Evolutionary conservation across 2,113 vertebrate genomes (phyloP).

Genomic region (Odocoileus hemionus): DNA sequence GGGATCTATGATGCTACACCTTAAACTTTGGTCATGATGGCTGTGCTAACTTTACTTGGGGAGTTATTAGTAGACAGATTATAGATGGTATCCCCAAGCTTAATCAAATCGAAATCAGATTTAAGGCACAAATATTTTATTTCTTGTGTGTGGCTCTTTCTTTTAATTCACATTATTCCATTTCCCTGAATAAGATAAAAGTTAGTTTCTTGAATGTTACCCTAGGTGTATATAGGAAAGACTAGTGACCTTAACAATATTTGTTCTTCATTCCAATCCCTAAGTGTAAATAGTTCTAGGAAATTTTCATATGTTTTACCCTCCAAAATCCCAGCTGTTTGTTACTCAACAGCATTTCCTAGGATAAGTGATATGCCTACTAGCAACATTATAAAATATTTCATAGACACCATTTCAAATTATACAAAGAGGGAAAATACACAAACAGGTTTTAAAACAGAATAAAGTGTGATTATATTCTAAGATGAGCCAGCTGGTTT

Average conservation of each 20-base stretch:
- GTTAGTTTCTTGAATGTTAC: neutral
- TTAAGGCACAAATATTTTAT: neutral
- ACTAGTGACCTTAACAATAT: neutral
- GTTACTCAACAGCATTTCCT: neutral
- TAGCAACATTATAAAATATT: neutral
- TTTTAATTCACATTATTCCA: neutral
- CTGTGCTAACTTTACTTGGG: neutral
- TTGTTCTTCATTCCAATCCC: neutral
- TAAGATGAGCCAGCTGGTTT: slow-evolving; percentile 50
- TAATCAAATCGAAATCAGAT: neutral
- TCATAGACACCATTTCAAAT: neutral
- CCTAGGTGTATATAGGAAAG: neutral
- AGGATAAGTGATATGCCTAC: neutral
- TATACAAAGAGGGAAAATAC: neutral
- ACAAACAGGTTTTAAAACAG: slow-evolving; percentile 34
- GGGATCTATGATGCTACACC: neutral
- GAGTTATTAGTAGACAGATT: neutral
- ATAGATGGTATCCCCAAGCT: neutral
- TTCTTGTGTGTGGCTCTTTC: neutral
- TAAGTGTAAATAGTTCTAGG: neutral
- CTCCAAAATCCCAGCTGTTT: neutral
- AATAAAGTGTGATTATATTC: neutral
- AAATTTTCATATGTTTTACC: neutral
- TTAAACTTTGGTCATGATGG: neutral
- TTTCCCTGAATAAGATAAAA: neutral